Evolutionary conservation across 2,113 vertebrate genomes (phyloP).

Genomic region (Marmota flaviventris): DNA sequence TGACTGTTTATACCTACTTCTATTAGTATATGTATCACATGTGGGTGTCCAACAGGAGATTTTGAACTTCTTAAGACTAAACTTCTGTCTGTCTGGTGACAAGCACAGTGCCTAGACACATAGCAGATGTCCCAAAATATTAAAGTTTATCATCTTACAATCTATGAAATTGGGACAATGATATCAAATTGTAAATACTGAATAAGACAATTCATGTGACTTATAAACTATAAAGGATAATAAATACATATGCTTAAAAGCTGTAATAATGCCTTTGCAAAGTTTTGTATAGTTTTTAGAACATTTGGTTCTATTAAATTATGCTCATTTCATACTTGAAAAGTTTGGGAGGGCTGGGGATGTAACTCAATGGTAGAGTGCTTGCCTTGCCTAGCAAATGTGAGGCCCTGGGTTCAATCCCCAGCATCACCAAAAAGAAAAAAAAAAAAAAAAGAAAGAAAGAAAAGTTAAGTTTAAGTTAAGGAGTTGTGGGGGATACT

Average conservation of each 20-base stretch:
- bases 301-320: not conserved
- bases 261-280: not conserved
- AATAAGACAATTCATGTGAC: not conserved
- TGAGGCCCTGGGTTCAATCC: no score
- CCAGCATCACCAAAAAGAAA: no score
- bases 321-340: constrained; percentile 21
- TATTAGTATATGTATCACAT: not conserved
- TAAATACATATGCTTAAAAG: not conserved
- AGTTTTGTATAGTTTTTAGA: not conserved
- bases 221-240: not conserved
- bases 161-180: not conserved
- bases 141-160: not conserved
- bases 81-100: not conserved
- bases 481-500: not conserved
- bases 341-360: not conserved
- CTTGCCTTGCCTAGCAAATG: no score
- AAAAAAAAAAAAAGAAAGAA: no score
- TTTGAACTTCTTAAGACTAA: constrained; percentile 10
- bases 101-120: not conserved
- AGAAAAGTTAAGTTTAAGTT: not conserved
- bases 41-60: not conserved
- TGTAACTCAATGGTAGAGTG: no score
- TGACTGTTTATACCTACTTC: not conserved
- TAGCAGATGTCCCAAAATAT: not conserved
- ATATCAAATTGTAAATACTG: constrained; percentile 41